Percentiles rank a stretch among this genome's conserved stretches.
Evolutionary conservation across 2,888 invertebrate species (phyloP).

Genomic region (Eledone cirrhosa): DNA sequence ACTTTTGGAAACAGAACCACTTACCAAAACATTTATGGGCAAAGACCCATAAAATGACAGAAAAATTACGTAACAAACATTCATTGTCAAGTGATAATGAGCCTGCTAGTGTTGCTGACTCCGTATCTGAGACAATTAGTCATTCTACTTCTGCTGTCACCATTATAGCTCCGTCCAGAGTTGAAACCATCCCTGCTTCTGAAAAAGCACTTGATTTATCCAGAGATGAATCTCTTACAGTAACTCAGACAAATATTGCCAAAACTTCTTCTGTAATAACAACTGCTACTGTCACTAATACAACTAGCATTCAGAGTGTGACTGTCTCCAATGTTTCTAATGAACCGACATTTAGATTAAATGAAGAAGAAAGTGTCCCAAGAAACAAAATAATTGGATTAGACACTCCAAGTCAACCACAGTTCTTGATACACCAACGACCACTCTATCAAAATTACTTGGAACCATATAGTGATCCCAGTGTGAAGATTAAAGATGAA

Average conservation of each 20-base stretch:
- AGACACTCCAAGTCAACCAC: not conserved
- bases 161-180: not conserved
- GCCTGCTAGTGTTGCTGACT: conserved; percentile 68
- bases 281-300: conserved; percentile 9
- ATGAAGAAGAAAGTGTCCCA: not conserved
- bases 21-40: conserved; percentile 95
- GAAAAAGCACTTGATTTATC: conserved; percentile 26
- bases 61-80: conserved; percentile 92
- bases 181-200: not conserved
- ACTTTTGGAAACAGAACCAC: conserved; percentile 93
- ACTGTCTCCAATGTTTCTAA: not conserved
- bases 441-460: not conserved
- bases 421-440: conserved; percentile 5
- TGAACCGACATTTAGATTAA: not conserved
- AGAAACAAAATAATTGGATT: not conserved
- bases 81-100: conserved; percentile 95
- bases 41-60: conserved; percentile 88
- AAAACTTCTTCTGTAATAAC: conserved; percentile 13
- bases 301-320: not conserved
- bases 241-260: not conserved
- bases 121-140: conserved; percentile 15
- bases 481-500: not conserved
- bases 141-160: not conserved
- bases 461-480: not conserved
- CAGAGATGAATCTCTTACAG: not conserved